A percentile compares a stretch with the other conserved stretches of the same genome.
Conservation (phyloP, 2,113 vertebrate species). For the Tyrannus savana region DNA sequence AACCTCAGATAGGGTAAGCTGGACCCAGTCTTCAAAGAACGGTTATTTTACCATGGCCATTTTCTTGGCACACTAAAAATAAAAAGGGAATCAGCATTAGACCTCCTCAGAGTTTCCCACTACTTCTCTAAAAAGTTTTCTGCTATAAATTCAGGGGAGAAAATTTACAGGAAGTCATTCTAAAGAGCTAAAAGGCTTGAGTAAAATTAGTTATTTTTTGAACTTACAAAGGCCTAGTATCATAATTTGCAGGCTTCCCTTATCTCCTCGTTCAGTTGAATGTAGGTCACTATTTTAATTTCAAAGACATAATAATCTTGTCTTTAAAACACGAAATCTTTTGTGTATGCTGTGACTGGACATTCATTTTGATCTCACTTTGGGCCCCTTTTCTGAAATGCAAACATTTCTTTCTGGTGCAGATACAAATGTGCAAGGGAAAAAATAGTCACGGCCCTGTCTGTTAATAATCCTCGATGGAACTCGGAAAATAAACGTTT, state of each 20-base stretch:
- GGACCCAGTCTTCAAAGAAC: neutral
- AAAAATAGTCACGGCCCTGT: neutral
- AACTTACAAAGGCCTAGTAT: neutral
- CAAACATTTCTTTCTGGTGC: constrained; percentile 53
- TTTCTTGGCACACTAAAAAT: neutral
- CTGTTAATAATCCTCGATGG: neutral
- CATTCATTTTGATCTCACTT: constrained; percentile 55
- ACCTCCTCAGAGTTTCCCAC: neutral
- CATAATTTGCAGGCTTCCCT: neutral
- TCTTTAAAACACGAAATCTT: constrained; percentile 47
- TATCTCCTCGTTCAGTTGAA: constrained; percentile 21
- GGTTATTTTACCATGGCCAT: neutral
- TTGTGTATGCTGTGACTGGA: constrained; percentile 41
- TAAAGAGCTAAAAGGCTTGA: neutral
- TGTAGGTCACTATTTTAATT: constrained; percentile 9
- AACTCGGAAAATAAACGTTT: constrained; percentile 49
- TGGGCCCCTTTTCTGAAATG: constrained; percentile 43
- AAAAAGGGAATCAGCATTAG: neutral
- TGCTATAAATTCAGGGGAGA: neutral
- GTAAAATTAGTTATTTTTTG: neutral
- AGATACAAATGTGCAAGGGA: constrained; percentile 20
- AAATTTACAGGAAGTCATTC: neutral
- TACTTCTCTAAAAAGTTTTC: neutral
- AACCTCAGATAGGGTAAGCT: neutral
- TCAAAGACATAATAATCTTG: constrained; percentile 50